Evolutionary conservation across 2,797 vertebrate species (phyloP), one percentile per base, ranked within the genome.

Genomic region (Epinephelus awoara): DNA sequence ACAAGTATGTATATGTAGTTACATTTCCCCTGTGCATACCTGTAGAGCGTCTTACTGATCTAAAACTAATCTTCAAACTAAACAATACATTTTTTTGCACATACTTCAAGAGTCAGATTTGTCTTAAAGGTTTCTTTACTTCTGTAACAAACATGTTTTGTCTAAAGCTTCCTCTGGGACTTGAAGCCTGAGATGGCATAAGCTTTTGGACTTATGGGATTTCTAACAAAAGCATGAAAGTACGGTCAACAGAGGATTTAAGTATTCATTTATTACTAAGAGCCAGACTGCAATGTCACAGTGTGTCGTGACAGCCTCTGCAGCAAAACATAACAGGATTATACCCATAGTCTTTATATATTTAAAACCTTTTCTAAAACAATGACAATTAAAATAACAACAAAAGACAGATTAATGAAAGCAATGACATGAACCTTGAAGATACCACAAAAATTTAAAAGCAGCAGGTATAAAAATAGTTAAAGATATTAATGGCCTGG

Each of bases 171-270:
- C 64, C 57, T 27, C 40, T 9, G 49, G 34, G 57, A 71, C 11
- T 65, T 44, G 57, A 18, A 76, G 68, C 75, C 67, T 71, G 68
- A 63, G 23, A 82, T 29, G 65, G 12, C 44, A 58, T 59, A 72
- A 88, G 67, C 72, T 75, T 71, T 13, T 58, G 25, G 77, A 83
- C 34, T 85, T 77, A 77, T 56, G 59, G 77, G 83, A 84, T 85
- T 80, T 83, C 46, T 80, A 75, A 78, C 76, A 83, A 69, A 88
- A 78, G 58, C 77, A 83, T 80, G 56, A 83, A 71, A 76, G 50
- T 69, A 6, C 14, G 29, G 23, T 56, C 68, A 75, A 34, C 10
- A 7, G 67, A 81, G 70, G 69, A 52, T 80, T 79, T 64, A 42
- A 74, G 78, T 29, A 49, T 81, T 83, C 17, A 65, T 79, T 54